Conservation (phyloP, 2,888 invertebrate genomes). For the Disparrhopalites patrizii region DNA sequence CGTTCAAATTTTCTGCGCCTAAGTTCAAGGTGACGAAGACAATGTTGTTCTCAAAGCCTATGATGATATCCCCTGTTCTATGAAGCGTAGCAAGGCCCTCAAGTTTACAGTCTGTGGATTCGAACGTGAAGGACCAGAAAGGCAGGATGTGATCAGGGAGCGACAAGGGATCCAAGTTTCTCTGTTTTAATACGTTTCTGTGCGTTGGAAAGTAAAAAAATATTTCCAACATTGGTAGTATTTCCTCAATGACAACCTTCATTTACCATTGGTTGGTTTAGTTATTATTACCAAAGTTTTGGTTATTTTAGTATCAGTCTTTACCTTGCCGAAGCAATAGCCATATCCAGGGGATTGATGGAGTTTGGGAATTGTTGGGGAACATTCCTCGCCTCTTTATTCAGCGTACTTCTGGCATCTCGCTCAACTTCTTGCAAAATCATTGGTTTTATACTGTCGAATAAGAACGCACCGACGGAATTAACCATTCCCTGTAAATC, state of each 20-base stretch:
- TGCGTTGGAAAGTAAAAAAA: background rate
- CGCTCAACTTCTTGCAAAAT: slow-evolving; percentile 61
- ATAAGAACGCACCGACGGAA: slow-evolving; percentile 73
- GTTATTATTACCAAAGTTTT: no score
- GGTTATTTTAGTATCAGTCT: background rate
- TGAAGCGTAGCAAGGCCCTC: slow-evolving; percentile 76
- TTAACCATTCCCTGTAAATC: slow-evolving; percentile 72
- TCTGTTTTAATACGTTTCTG: slow-evolving; percentile 62
- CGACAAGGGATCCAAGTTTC: slow-evolving; percentile 70
- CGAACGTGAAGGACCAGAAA: slow-evolving; percentile 52
- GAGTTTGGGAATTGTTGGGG: slow-evolving; percentile 77
- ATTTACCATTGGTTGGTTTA: no score
- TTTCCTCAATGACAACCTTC: no score
- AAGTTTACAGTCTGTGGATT: slow-evolving; percentile 70
- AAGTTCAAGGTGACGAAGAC: slow-evolving; percentile 65
- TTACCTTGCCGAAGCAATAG: slow-evolving; percentile 63
- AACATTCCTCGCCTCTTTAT: slow-evolving; percentile 66
- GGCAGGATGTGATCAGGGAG: slow-evolving; percentile 54
- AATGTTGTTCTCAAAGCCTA: slow-evolving; percentile 66
- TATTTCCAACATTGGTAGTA: background rate
- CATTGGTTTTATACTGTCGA: slow-evolving; percentile 81
- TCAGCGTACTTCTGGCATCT: slow-evolving; percentile 63
- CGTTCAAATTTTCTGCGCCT: slow-evolving; percentile 74
- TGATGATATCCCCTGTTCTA: slow-evolving; percentile 70
- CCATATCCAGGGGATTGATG: slow-evolving; percentile 78